Percentiles rank a stretch among this genome's conserved stretches.
These are phyloP conservation scores for Eulithis testata DNA, from an alignment of 2,888 invertebrate genomes.

Conservation along the genomic window DNA sequence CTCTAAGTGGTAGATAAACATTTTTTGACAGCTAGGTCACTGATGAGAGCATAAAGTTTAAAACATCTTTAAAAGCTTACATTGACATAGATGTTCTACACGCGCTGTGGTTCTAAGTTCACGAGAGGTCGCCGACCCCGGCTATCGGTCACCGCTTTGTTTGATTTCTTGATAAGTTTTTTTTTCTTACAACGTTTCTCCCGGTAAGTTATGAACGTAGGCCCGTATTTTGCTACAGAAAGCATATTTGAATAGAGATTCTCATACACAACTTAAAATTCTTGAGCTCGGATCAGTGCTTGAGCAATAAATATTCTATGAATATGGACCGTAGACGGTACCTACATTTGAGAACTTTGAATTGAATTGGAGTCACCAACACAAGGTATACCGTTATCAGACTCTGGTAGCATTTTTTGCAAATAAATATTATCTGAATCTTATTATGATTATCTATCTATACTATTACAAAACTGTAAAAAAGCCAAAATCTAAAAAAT, in stretches of 20 bases:
- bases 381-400: no score
- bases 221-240: no score
- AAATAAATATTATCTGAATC: no score
- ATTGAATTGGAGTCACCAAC: neutral
- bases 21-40: no score
- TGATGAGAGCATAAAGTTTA: neutral
- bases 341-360: neutral
- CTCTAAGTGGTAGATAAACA: neutral
- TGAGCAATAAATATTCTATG: no score
- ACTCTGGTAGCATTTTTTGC: no score
- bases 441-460: no score
- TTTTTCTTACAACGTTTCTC: conserved; percentile 20
- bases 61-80: neutral
- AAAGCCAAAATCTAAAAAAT: no score
- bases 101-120: conserved; percentile 15
- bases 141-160: conserved; percentile 44
- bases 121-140: conserved; percentile 39
- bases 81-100: conserved; percentile 7
- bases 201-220: neutral
- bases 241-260: no score
- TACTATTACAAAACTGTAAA: no score
- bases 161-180: conserved; percentile 40
- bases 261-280: no score
- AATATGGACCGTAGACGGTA: neutral
- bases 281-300: no score